Conservation (phyloP, 1,140 invertebrate genomes). For the Oppia nitens region DNA sequence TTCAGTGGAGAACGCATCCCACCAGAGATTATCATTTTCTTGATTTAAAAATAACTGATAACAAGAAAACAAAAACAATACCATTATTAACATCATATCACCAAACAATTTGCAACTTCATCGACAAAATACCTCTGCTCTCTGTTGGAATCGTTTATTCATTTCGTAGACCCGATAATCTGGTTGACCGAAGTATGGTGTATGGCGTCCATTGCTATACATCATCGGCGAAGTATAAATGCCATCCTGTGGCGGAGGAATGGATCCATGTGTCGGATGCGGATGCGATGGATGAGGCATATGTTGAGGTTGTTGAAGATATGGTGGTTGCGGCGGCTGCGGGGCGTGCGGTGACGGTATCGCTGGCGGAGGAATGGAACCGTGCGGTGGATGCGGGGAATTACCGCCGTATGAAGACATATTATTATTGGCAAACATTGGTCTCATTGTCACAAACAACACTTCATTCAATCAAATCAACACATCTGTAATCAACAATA, state of each 20-base stretch:
- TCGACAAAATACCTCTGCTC: constrained; percentile 59
- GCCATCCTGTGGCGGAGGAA: background rate
- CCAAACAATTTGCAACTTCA: background rate
- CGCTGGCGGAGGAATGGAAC: too few species aligned
- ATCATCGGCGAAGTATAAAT: constrained; percentile 42
- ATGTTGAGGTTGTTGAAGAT: background rate
- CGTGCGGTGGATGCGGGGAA: too few species aligned
- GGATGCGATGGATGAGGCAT: background rate
- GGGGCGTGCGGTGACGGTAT: too few species aligned
- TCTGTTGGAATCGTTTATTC: constrained; percentile 88
- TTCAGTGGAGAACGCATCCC: constrained; percentile 95
- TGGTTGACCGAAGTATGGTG: constrained; percentile 85
- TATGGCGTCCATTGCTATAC: constrained; percentile 61
- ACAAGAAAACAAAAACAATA: background rate
- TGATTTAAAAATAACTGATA: constrained; percentile 26
- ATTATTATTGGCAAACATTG: too few species aligned
- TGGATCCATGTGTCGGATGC: background rate
- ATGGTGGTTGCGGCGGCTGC: background rate
- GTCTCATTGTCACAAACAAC: too few species aligned
- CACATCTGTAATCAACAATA: too few species aligned
- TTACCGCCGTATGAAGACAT: too few species aligned
- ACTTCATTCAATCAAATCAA: too few species aligned
- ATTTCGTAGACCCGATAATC: constrained; percentile 93
- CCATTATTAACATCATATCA: constrained; percentile 58
- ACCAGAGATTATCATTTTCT: constrained; percentile 98